These are phyloP conservation scores for Malacoctenus gilli DNA, from an alignment of 2,797 vertebrate species.

Conservation along the genomic window DNA sequence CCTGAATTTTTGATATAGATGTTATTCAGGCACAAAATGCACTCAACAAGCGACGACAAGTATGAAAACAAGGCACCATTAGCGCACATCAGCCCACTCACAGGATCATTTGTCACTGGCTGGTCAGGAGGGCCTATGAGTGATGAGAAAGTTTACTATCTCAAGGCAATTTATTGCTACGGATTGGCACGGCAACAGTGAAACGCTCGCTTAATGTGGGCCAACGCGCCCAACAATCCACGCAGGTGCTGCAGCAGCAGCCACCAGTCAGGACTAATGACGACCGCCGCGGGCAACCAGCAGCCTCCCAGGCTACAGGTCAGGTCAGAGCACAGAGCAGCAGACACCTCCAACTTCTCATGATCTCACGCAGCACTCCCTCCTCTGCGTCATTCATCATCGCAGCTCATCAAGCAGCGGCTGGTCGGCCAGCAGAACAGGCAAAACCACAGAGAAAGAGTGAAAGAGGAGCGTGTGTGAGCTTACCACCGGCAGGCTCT, in stretches of 20 bases:
- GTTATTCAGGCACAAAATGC: slow-evolving; percentile 36
- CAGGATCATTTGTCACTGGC: slow-evolving; percentile 48
- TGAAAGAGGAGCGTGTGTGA: not conserved
- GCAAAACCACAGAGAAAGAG: not conserved
- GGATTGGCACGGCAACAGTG: slow-evolving; percentile 35
- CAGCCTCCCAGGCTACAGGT: slow-evolving; percentile 64
- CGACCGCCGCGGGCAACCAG: slow-evolving; percentile 38
- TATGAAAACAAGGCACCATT: slow-evolving; percentile 41
- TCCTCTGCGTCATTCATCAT: slow-evolving; percentile 17
- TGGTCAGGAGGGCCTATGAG: slow-evolving; percentile 70
- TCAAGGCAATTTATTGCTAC: slow-evolving; percentile 45
- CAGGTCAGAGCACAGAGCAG: slow-evolving; percentile 63
- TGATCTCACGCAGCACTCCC: not conserved
- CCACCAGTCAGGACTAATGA: slow-evolving; percentile 21
- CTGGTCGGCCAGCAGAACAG: slow-evolving; percentile 12
- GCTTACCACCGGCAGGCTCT: slow-evolving; percentile 63
- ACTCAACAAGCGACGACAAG: slow-evolving; percentile 44
- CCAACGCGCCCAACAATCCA: slow-evolving; percentile 4
- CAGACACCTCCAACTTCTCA: slow-evolving; percentile 25
- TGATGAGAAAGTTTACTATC: slow-evolving; percentile 70
- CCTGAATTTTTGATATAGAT: slow-evolving; percentile 14
- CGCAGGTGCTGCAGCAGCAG: slow-evolving; percentile 39
- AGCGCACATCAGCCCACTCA: slow-evolving; percentile 39
- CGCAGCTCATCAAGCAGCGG: not conserved
- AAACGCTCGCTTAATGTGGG: slow-evolving; percentile 24